These are phyloP conservation scores for Anoplopoma fimbria DNA, from an alignment of 2,113 vertebrate genomes.

Conservation along the genomic window DNA sequence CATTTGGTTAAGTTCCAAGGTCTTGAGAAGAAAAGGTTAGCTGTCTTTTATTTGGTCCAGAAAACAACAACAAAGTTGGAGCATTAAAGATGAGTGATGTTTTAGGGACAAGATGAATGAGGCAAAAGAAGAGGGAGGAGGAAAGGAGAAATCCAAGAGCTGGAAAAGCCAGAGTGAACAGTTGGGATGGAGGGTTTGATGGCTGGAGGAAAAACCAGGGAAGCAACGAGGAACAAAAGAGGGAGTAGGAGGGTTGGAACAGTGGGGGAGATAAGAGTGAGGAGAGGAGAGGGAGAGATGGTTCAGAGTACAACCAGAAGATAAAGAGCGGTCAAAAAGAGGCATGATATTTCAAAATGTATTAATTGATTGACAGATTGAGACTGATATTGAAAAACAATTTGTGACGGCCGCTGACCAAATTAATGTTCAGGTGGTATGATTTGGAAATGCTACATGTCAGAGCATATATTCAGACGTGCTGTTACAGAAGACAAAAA, in stretches of 20 bases:
- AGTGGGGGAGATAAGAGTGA: background rate
- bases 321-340: conserved; percentile 17
- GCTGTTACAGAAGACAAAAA: conserved; percentile 21
- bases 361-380: conserved; percentile 8
- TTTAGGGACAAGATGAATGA: conserved; percentile 33
- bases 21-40: conserved; percentile 20
- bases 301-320: background rate
- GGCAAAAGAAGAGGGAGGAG: background rate
- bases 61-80: conserved; percentile 9
- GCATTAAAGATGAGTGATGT: conserved; percentile 29
- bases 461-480: conserved; percentile 16
- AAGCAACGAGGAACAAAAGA: conserved; percentile 42
- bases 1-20: background rate
- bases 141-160: background rate
- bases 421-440: conserved; percentile 36
- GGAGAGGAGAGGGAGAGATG: background rate
- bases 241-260: conserved; percentile 19
- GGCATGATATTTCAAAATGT: background rate
- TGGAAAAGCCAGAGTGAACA: conserved; percentile 49
- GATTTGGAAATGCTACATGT: conserved; percentile 39
- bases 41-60: conserved; percentile 25
- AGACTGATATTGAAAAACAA: background rate
- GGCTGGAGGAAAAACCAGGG: conserved; percentile 42
- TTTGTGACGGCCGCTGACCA: conserved; percentile 24
- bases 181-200: conserved; percentile 52